Evolutionary conservation across 1,140 invertebrate genomes (phyloP).

Genomic region (Ceratina calcarata): DNA sequence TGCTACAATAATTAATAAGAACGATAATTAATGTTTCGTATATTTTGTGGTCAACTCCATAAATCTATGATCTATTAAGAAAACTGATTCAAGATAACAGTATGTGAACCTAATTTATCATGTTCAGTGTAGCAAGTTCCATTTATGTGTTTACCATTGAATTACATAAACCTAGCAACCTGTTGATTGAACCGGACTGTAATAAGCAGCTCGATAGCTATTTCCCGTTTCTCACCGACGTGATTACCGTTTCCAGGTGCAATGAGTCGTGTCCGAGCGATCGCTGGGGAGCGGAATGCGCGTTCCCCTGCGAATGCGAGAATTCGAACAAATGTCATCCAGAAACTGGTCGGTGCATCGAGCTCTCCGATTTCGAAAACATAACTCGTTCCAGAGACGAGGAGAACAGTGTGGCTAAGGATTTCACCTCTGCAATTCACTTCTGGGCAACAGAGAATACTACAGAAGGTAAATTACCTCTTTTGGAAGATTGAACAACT

Average conservation of each 20-base stretch:
- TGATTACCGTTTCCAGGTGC: slow-evolving; percentile 65
- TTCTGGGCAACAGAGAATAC: neutral
- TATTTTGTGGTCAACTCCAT: too few species aligned
- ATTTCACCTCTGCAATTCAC: neutral
- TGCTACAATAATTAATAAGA: too few species aligned
- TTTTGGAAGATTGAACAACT: too few species aligned
- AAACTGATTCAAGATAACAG: too few species aligned
- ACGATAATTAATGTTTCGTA: too few species aligned
- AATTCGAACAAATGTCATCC: slow-evolving; percentile 60
- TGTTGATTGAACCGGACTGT: slow-evolving; percentile 20
- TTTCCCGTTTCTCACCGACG: neutral
- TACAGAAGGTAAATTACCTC: slow-evolving; percentile 15
- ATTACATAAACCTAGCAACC: slow-evolving; percentile 3
- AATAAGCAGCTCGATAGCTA: neutral
- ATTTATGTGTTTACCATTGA: neutral
- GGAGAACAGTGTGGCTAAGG: neutral
- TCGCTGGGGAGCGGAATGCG: slow-evolving; percentile 68
- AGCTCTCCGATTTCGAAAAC: too few species aligned
- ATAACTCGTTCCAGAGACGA: neutral
- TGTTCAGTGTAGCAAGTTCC: neutral
- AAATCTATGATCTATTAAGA: too few species aligned
- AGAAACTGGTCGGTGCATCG: slow-evolving; percentile 69
- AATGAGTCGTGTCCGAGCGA: slow-evolving; percentile 66
- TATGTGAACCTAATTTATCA: neutral
- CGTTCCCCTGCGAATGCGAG: slow-evolving; percentile 63